Evolutionary conservation across 2,797 vertebrate genomes (phyloP).

Genomic region (Ceyx erithaca): DNA sequence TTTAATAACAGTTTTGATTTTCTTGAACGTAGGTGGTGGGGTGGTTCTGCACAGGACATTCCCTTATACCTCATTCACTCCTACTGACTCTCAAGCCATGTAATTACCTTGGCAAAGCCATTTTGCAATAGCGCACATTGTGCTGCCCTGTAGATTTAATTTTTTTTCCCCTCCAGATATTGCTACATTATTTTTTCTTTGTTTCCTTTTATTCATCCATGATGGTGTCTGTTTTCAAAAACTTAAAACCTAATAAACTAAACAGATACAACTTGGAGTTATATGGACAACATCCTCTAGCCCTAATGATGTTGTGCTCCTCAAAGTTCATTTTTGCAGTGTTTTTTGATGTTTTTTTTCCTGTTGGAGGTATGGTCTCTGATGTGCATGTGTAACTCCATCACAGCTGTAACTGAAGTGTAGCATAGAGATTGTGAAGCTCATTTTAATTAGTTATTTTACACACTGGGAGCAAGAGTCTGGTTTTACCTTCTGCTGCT

Average conservation of each 20-base stretch:
- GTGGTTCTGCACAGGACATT: neutral
- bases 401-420: neutral
- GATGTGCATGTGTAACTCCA: neutral
- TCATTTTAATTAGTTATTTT: neutral
- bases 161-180: neutral
- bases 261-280: neutral
- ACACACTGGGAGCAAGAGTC: neutral
- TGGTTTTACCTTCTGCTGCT: neutral
- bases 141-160: neutral
- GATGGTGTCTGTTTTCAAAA: neutral
- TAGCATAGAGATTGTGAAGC: neutral
- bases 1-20: neutral
- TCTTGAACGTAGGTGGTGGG: neutral
- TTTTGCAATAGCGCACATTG: neutral
- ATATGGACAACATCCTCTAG: neutral
- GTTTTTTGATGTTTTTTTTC: neutral
- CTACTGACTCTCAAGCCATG: neutral
- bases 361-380: neutral
- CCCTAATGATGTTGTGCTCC: neutral
- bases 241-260: neutral
- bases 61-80: neutral
- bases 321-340: neutral
- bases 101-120: neutral
- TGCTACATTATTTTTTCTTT: neutral
- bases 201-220: neutral